Percentiles rank a stretch among this genome's conserved stretches.
Conservation (phyloP, 2,113 vertebrate species). For the Dasypus novemcinctus region DNA sequence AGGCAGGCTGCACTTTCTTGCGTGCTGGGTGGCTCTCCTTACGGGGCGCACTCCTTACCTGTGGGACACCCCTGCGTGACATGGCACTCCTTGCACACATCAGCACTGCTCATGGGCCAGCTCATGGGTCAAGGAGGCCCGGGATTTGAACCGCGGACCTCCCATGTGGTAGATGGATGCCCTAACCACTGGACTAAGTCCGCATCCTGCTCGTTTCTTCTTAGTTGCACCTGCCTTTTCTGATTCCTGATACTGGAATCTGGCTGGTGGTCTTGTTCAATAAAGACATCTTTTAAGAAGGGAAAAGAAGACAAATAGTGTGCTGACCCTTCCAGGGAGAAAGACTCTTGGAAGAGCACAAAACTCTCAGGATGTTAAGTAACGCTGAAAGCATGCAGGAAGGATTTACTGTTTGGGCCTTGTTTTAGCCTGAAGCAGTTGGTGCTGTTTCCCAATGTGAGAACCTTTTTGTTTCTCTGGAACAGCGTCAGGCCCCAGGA, state of each 20-base stretch:
- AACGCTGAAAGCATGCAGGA: constrained; percentile 39
- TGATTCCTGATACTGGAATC: constrained; percentile 50
- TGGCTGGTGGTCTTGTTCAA: constrained; percentile 37
- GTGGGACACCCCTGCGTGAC: no score
- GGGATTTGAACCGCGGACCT: no score
- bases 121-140: no score
- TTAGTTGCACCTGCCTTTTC: neutral
- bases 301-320: neutral
- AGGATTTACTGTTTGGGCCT: constrained; percentile 17
- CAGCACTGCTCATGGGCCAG: no score
- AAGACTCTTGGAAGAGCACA: constrained; percentile 3
- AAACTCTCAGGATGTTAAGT: constrained; percentile 34
- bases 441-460: neutral
- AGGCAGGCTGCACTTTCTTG: no score
- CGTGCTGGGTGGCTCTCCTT: no score
- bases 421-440: constrained; percentile 48
- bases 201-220: constrained; percentile 29
- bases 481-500: neutral
- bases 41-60: no score
- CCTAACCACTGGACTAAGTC: no score
- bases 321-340: neutral
- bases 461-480: constrained; percentile 47
- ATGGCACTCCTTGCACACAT: no score
- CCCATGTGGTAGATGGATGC: no score
- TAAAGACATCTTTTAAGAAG: constrained; percentile 39